Percentiles rank a stretch among this genome's conserved stretches.
These are phyloP conservation scores for Stichopus chloronotus DNA, from an alignment of 35 echinoderm and acorn worm species.

Conservation along the genomic window DNA sequence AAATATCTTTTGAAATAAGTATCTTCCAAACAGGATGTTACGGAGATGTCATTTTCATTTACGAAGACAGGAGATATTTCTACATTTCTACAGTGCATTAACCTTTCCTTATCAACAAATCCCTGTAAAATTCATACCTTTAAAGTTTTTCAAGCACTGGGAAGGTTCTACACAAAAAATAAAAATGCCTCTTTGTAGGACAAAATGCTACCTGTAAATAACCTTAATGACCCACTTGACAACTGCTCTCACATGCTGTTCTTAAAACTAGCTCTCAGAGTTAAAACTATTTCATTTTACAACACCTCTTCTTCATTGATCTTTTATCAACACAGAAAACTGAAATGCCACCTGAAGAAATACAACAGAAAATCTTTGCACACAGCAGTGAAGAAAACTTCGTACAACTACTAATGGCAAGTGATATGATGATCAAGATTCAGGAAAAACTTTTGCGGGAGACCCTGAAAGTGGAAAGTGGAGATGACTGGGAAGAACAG, in stretches of 20 bases:
- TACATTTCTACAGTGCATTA: no score
- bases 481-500: background rate
- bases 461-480: background rate
- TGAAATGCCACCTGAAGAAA: background rate
- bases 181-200: no score
- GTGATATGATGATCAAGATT: background rate
- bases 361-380: background rate
- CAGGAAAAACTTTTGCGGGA: background rate
- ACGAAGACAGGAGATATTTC: no score
- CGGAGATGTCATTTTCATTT: no score
- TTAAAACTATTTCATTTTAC: background rate
- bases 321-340: conserved; percentile 1
- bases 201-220: no score
- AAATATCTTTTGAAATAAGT: background rate
- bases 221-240: no score
- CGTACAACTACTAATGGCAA: background rate
- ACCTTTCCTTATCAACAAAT: no score
- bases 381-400: background rate
- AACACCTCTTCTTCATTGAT: background rate
- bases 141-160: no score
- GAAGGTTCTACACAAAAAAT: no score
- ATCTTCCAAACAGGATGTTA: background rate
- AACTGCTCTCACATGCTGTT: no score
- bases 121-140: no score
- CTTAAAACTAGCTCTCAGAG: no score